Conservation (phyloP, 2,888 invertebrate genomes). For the Pseudolycoriella hygida region DNA sequence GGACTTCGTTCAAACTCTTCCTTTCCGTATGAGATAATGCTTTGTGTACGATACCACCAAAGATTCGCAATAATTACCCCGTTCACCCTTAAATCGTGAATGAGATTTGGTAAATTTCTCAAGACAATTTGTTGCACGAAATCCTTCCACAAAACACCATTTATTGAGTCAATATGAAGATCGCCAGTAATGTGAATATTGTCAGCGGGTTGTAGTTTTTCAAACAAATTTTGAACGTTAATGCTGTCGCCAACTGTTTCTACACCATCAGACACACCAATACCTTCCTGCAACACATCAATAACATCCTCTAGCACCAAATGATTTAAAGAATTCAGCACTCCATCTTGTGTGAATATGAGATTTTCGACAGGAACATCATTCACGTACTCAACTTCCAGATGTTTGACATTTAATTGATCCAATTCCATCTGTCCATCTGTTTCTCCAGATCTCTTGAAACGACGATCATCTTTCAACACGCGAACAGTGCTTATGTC, state of each 20-base stretch:
- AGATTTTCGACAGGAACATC: slow-evolving; percentile 13
- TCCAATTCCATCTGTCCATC: neutral
- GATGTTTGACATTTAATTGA: slow-evolving; percentile 16
- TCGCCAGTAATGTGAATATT: slow-evolving; percentile 14
- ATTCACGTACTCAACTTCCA: slow-evolving; percentile 21
- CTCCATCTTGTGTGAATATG: slow-evolving; percentile 18
- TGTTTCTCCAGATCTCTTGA: neutral
- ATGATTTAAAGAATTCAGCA: slow-evolving; percentile 10
- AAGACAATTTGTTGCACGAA: slow-evolving; percentile 30
- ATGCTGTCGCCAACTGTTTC: slow-evolving; percentile 4
- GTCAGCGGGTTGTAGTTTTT: slow-evolving; percentile 5
- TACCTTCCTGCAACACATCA: neutral
- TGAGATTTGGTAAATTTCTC: slow-evolving; percentile 24
- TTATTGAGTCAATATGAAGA: slow-evolving; percentile 23
- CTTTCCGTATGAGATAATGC: too few relatives aligned
- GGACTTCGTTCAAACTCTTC: too few relatives aligned
- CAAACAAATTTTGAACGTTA: neutral
- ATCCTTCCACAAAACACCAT: slow-evolving; percentile 29
- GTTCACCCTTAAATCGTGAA: slow-evolving; percentile 26
- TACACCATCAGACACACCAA: slow-evolving; percentile 7
- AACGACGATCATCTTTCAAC: neutral
- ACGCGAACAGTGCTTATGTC: neutral
- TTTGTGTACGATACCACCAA: too few relatives aligned
- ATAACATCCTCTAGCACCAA: neutral
- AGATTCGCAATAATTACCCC: slow-evolving; percentile 28